Base-by-base conservation (phyloP, 2,888 invertebrate genomes). In the Amphipoea lucens region DNA sequence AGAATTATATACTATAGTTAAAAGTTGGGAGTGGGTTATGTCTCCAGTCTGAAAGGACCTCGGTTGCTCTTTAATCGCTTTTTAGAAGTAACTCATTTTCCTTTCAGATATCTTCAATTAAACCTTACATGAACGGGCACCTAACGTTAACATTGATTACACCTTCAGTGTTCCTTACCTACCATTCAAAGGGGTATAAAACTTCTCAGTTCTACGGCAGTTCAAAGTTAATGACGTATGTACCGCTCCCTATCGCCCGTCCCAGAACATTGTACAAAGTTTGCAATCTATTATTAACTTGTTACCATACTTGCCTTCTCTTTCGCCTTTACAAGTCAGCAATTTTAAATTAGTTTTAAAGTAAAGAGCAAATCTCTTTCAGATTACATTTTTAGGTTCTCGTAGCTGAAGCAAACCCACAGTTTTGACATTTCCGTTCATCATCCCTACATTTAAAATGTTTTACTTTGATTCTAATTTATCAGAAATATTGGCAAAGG, bases 221-320 rank as follows among this genome's bases (percentile, higher is more conserved):
- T 73, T 73, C n/a, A 23, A 60, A 68, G 66, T 76, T 78, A 78
- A 80, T 76, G 72, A 70, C 69, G 63, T 29, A 60, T 57, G 48
- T 57, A 66, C 62, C 68, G 51, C 87, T 60, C 81, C 81, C 67
- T 67, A 23, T 45, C 51, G 65, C 67, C 74, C 48, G 65, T 40
- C 54, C 67, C 63, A 76, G 78, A 76, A 79, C 85, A 79, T 76
- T 54, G 72, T 54, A 48, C 68, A 60, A 79, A 79, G 78, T 71
- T 87, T 74, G 74, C 62, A 81, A 78, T 78, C 69, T 78, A 79
- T 82, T 86, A 86, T 78, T 75, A 82, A 72, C 78, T 74, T 63
- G 23, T 70, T 62, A 72, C 51, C 69, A 63, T 14, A 51, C 78
- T 75, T 69, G 29, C 60, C 57, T 74, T 51, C 57, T 74, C 57